These are phyloP conservation scores for Umimayanthus chanpuru DNA, from an alignment of 92 coral and sea anemone genomes.

Conservation along the genomic window DNA sequence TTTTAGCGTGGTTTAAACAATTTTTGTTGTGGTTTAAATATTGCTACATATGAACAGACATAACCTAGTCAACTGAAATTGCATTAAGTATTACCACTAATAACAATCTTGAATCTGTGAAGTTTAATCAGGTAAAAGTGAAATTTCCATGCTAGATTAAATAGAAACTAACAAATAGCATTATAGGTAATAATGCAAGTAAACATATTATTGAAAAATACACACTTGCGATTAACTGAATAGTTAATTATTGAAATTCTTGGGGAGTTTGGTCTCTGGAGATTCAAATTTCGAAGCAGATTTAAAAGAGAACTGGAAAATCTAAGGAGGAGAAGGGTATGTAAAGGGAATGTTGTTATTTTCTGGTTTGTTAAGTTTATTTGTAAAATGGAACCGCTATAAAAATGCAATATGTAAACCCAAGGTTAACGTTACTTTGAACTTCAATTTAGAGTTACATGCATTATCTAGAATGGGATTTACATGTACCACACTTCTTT, in stretches of 20 bases:
- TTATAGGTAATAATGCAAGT: not conserved
- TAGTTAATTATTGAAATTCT: not conserved
- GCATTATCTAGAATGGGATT: no score
- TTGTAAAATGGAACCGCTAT: no score
- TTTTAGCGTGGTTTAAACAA: no score
- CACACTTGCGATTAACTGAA: not conserved
- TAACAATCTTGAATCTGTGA: not conserved
- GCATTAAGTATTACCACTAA: not conserved
- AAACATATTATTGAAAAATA: not conserved
- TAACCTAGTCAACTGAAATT: constrained; percentile 52
- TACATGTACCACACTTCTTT: no score
- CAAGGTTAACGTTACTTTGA: no score
- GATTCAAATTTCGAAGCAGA: not conserved
- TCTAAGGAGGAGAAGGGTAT: no score
- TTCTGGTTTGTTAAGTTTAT: no score
- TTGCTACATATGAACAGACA: no score
- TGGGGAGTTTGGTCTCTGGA: not conserved
- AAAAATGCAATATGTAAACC: no score
- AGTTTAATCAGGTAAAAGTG: not conserved
- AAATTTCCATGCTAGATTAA: constrained; percentile 11
- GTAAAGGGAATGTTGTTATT: no score
- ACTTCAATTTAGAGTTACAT: no score
- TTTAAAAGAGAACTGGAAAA: not conserved
- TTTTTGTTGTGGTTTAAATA: no score
- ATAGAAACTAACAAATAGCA: not conserved